These are phyloP conservation scores for Branchellion lobata DNA, from an alignment of 2,888 invertebrate genomes.

Conservation along the genomic window DNA sequence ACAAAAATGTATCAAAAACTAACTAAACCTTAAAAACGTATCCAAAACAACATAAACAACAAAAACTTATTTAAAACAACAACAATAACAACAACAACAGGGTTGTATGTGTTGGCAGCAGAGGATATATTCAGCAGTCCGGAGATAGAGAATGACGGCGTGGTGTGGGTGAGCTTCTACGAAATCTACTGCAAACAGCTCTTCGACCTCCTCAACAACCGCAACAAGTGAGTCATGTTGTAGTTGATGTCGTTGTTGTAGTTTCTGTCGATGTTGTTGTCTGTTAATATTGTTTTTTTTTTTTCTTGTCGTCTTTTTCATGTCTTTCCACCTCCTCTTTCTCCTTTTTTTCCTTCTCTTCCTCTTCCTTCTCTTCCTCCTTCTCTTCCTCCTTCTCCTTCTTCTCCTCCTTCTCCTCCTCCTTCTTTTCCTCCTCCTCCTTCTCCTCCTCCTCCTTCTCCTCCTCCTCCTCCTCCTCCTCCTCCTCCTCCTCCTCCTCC, in stretches of 20 bases:
- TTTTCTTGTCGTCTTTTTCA: background rate
- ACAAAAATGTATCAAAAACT: too few relatives aligned
- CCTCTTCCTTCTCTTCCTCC: too few relatives aligned
- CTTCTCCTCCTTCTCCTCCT: too few relatives aligned
- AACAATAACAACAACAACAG: slow-evolving; percentile 52
- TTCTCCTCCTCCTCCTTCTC: too few relatives aligned
- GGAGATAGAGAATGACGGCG: slow-evolving; percentile 47
- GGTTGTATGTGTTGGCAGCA: slow-evolving; percentile 59
- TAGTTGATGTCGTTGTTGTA: background rate
- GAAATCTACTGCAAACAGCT: slow-evolving; percentile 62
- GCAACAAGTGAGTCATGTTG: slow-evolving; percentile 58
- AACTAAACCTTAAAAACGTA: too few relatives aligned
- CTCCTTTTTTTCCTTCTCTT: too few relatives aligned
- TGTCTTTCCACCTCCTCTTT: background rate
- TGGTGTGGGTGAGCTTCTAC: slow-evolving; percentile 61
- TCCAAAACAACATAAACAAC: too few relatives aligned
- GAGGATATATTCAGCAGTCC: slow-evolving; percentile 58
- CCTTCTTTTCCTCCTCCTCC: too few relatives aligned
- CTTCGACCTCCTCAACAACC: slow-evolving; percentile 60
- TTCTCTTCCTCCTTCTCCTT: too few relatives aligned
- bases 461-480: too few relatives aligned
- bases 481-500: too few relatives aligned
- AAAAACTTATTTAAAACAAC: too few relatives aligned
- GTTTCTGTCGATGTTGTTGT: background rate
- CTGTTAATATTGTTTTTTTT: background rate